Evolutionary conservation across 2,888 invertebrate species (phyloP).

Genomic region (Aleiodes leptofemur): DNA sequence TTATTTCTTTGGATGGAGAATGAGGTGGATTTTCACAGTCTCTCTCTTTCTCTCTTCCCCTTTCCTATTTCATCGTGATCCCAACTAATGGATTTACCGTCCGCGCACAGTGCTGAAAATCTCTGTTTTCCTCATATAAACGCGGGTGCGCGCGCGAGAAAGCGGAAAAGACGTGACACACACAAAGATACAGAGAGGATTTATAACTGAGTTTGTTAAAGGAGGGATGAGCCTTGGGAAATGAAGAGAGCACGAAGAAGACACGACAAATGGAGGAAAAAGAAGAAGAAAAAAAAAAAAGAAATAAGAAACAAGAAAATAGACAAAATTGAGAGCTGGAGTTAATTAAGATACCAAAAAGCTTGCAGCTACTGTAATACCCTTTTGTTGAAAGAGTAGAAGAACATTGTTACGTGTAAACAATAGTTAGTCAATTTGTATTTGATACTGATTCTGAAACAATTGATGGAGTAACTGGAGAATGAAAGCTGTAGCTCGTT

Average conservation of each 20-base stretch:
- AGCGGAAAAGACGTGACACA: slow-evolving; percentile 48
- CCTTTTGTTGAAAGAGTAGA: too few relatives aligned
- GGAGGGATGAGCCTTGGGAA: slow-evolving; percentile 22
- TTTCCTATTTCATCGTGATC: slow-evolving; percentile 19
- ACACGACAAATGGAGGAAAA: not conserved
- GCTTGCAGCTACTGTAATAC: not conserved
- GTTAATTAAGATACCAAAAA: slow-evolving; percentile 44
- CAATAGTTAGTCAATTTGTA: too few relatives aligned
- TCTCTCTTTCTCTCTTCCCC: not conserved
- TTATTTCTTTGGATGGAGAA: slow-evolving; percentile 1
- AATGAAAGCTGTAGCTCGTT: too few relatives aligned
- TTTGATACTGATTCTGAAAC: too few relatives aligned
- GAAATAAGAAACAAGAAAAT: too few relatives aligned
- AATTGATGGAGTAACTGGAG: too few relatives aligned
- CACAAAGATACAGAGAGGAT: slow-evolving; percentile 52
- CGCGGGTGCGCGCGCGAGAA: slow-evolving; percentile 43
- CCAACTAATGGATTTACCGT: slow-evolving; percentile 44
- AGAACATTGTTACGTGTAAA: too few relatives aligned
- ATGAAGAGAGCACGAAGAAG: slow-evolving; percentile 20
- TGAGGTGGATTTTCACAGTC: slow-evolving; percentile 25
- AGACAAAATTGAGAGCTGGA: not conserved
- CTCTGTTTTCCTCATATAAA: slow-evolving; percentile 36
- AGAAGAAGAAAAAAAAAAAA: too few relatives aligned
- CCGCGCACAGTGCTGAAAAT: slow-evolving; percentile 31
- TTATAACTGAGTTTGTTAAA: slow-evolving; percentile 53